Conservation (phyloP, 2,888 invertebrate species). For the Limnephilus lunatus region DNA sequence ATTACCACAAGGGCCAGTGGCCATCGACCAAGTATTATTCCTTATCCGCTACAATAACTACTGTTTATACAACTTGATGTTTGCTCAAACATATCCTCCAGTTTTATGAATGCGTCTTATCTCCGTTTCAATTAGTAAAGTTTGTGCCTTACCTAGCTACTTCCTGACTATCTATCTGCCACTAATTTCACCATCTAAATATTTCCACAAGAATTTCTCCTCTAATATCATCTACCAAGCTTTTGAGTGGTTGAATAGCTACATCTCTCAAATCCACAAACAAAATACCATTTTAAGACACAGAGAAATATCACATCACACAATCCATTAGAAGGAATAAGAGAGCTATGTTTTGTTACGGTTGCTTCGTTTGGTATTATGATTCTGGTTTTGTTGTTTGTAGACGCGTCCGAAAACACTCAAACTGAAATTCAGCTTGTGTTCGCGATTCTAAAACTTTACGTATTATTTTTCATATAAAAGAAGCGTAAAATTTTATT, state of each 20-base stretch:
- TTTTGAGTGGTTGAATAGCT: constrained; percentile 13
- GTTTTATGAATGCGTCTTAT: constrained; percentile 48
- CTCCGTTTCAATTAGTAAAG: constrained; percentile 57
- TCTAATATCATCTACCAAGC: constrained; percentile 52
- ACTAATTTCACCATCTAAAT: constrained; percentile 65
- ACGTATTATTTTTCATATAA: constrained; percentile 28
- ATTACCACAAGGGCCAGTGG: not conserved
- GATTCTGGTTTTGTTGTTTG: not conserved
- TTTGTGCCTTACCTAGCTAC: constrained; percentile 47
- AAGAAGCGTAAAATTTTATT: constrained; percentile 29
- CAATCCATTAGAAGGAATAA: not conserved
- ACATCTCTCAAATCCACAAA: not conserved
- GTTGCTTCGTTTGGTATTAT: constrained; percentile 11
- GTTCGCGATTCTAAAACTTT: constrained; percentile 41
- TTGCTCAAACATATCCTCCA: constrained; percentile 15
- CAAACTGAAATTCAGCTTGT: constrained; percentile 42
- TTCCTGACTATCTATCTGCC: constrained; percentile 48
- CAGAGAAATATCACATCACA: not conserved
- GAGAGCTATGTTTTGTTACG: not conserved
- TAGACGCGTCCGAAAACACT: constrained; percentile 9
- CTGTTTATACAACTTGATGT: constrained; percentile 19
- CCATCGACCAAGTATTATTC: too few species aligned
- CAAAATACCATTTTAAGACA: not conserved
- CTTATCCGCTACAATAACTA: not conserved
- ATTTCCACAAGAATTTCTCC: constrained; percentile 63